A percentile compares a stretch with the other conserved stretches of the same genome.
Evolutionary conservation across 2,888 invertebrate species (phyloP).

Genomic region (Eilema caniola): DNA sequence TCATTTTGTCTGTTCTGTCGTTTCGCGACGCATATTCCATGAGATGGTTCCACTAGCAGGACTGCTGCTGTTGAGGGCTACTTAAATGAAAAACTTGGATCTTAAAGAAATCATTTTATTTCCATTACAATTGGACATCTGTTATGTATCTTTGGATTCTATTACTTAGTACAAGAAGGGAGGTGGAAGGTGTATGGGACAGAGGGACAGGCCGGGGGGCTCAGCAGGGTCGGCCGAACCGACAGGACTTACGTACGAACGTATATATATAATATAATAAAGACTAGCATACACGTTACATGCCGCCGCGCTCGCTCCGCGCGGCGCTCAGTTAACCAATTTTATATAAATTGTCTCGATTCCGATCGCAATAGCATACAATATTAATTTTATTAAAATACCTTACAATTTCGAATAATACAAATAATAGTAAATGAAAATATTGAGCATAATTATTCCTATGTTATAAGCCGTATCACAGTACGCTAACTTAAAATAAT

Average conservation of each 20-base stretch:
- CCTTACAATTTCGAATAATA: slow-evolving; percentile 63
- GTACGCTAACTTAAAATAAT: slow-evolving; percentile 79
- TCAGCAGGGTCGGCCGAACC: slow-evolving; percentile 1
- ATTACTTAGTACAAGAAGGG: slow-evolving; percentile 61
- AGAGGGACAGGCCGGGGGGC: slow-evolving; percentile 30
- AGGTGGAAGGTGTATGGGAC: slow-evolving; percentile 26
- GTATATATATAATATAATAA: slow-evolving; percentile 74
- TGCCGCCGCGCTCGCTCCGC: background rate
- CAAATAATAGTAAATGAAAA: slow-evolving; percentile 66
- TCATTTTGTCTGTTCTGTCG: too few relatives aligned
- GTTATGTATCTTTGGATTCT: slow-evolving; percentile 80
- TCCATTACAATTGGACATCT: slow-evolving; percentile 76
- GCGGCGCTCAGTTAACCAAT: slow-evolving; percentile 10
- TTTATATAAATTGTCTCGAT: slow-evolving; percentile 36
- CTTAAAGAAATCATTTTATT: slow-evolving; percentile 70
- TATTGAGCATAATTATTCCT: slow-evolving; percentile 79
- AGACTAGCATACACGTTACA: slow-evolving; percentile 85
- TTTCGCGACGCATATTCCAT: too few relatives aligned
- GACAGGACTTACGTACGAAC: slow-evolving; percentile 64
- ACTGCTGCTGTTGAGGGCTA: background rate
- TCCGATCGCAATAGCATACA: slow-evolving; percentile 45
- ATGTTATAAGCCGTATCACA: slow-evolving; percentile 83
- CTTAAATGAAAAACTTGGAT: slow-evolving; percentile 43
- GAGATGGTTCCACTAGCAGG: too few relatives aligned
- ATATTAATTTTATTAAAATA: slow-evolving; percentile 57